Evolutionary conservation across 1,140 invertebrate genomes (phyloP), one percentile per base, ranked within the genome.

Genomic region (Cydia strobilella): DNA sequence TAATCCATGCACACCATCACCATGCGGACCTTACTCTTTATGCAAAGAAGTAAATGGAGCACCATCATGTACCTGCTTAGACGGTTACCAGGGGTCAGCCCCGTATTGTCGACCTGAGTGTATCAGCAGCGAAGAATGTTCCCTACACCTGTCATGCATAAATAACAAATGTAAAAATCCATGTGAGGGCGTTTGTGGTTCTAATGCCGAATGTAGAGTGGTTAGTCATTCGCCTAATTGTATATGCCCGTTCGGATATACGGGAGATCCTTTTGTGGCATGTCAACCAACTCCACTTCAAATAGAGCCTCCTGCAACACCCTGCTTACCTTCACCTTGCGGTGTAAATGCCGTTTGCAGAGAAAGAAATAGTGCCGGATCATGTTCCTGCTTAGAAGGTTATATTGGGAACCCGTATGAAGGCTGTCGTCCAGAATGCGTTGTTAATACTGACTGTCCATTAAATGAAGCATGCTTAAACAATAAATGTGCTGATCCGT

Each of bases 1-100:
- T 51, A 95, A 96, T 88, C 96, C 96, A 15, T 97, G 97, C 79
- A 85, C 95, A 59, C 96, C 96, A 42, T 96, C 96, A 74, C 97
- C 96, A 13, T 98, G 97, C 89, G 97, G 97, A 9, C 94, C 96
- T 0, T 97, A 97, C 85, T 95, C 96, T 5, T 94, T 96, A 59
- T 98, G 97, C 86, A 94, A 94, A 27, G 95, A 95, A 73, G 90
- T 95, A n/a, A 95, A 96, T 79, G 93, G 94, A 75, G 94, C 96
- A 77, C 95, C 97, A 0, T 95, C 96, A 10, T 98, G 97, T 87
- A 96, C 94, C 12, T 97, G 97, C 86, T 89, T 95, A 76, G 91
- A 94, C 12, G 96, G 95, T 25, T 97, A 96, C 95, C 95, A 96
- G 31, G 97, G 97, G 31, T 95, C 96, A 66, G 96, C 96, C 63